phyloP scores from a whole-genome alignment of 2,888 invertebrate genomes.

The Hirudinaria manillensis region DNA sequence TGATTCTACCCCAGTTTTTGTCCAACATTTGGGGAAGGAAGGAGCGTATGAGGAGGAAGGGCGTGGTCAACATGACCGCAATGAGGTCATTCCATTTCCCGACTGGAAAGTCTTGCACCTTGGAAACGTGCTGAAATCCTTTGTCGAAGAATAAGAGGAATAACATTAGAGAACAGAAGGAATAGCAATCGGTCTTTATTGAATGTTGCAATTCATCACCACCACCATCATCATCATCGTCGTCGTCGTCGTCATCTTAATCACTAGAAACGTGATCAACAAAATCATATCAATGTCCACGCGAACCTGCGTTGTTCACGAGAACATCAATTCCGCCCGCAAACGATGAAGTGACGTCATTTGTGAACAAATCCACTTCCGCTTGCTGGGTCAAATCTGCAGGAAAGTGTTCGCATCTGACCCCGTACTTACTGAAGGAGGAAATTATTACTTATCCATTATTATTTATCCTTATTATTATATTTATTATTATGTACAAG shows the following conservation, averaged over 20 bases:
- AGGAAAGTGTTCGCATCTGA: constrained; percentile 31
- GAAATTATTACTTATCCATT: too few species aligned
- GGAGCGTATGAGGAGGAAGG: constrained; percentile 44
- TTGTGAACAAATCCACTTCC: constrained; percentile 37
- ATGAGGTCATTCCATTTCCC: constrained; percentile 48
- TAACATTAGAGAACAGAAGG: not conserved
- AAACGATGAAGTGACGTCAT: constrained; percentile 30
- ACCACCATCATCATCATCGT: not conserved
- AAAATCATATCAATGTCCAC: too few species aligned
- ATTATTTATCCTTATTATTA: too few species aligned
- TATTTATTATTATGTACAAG: not conserved
- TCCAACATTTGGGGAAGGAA: constrained; percentile 44
- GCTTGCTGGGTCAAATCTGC: constrained; percentile 38
- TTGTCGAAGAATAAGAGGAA: not conserved
- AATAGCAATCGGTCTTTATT: not conserved
- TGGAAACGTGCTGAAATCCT: constrained; percentile 44
- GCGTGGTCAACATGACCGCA: constrained; percentile 44
- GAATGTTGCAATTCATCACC: not conserved
- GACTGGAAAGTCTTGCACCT: constrained; percentile 45
- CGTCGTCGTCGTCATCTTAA: too few species aligned
- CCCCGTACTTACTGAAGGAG: constrained; percentile 27
- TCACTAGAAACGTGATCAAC: too few species aligned
- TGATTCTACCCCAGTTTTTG: constrained; percentile 46
- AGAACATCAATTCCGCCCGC: constrained; percentile 44
- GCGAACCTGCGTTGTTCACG: constrained; percentile 47